Conservation (phyloP, 2,888 invertebrate genomes). For the Stenodema calcarata region DNA sequence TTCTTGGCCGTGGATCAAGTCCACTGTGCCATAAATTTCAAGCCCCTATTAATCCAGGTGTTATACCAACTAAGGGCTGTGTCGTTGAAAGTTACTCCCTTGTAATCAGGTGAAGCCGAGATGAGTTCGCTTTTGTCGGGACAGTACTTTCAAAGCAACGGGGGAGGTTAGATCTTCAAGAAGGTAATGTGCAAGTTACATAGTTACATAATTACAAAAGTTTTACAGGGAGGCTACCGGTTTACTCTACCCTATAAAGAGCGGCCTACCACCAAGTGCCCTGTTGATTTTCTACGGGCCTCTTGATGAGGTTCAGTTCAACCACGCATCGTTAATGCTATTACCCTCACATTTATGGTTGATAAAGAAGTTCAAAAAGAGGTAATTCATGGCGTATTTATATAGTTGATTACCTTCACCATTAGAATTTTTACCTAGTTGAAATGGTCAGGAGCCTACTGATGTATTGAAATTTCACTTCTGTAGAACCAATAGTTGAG, state of each 20-base stretch:
- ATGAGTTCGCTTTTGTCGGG: neutral
- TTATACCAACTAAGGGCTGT: neutral
- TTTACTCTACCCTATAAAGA: neutral
- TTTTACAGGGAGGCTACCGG: neutral
- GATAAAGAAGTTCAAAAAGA: neutral
- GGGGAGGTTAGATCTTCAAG: neutral
- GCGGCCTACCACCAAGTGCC: neutral
- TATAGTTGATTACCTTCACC: no score
- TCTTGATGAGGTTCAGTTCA: neutral
- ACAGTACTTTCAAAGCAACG: neutral
- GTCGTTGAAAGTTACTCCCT: neutral
- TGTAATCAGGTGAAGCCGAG: neutral
- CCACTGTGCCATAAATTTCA: neutral
- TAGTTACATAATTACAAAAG: constrained; percentile 20
- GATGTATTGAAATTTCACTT: no score
- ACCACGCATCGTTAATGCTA: neutral
- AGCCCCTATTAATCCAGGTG: neutral
- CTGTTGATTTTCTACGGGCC: constrained; percentile 8
- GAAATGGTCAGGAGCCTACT: no score
- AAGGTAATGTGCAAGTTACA: neutral
- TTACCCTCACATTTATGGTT: no score
- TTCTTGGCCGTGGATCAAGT: no score
- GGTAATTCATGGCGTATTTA: neutral
- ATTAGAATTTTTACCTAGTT: no score
- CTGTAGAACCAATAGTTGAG: no score